Conservation (phyloP, 1,140 invertebrate species). For the Drosophila subpulchrella region DNA sequence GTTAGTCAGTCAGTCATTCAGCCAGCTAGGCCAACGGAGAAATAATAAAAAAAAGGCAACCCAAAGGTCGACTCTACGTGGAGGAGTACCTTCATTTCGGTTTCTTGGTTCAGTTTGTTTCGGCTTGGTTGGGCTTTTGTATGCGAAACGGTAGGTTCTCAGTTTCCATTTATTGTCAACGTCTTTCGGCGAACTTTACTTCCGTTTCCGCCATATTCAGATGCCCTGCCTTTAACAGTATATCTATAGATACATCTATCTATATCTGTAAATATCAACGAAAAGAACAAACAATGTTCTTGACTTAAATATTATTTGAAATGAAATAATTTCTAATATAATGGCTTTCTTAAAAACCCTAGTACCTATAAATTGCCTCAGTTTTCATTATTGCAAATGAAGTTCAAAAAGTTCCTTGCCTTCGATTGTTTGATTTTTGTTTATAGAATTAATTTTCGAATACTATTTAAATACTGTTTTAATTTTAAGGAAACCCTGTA, state of each 20-base stretch:
- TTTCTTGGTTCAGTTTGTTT: slow-evolving; percentile 13
- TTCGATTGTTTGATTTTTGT: no score
- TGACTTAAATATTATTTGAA: background rate
- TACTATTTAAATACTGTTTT: no score
- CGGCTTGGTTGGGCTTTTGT: slow-evolving; percentile 9
- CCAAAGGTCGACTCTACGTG: slow-evolving; percentile 45
- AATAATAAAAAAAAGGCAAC: slow-evolving; percentile 33
- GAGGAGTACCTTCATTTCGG: slow-evolving; percentile 9
- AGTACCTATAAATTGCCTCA: no score
- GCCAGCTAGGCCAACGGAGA: slow-evolving; percentile 33
- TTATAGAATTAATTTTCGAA: no score
- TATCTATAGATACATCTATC: no score
- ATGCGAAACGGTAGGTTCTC: slow-evolving; percentile 4
- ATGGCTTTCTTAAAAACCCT: background rate
- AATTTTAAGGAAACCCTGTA: no score
- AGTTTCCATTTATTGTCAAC: slow-evolving; percentile 31
- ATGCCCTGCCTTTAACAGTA: background rate
- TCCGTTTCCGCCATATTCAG: slow-evolving; percentile 53
- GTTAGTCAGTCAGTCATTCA: slow-evolving; percentile 34
- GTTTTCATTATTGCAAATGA: background rate
- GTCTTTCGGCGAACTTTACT: slow-evolving; percentile 28
- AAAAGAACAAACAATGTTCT: no score
- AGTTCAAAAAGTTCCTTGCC: no score
- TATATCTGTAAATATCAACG: no score
- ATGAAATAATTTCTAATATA: background rate